phyloP scores from a whole-genome alignment of 2,113 vertebrate species.

The Colossoma macropomum region DNA sequence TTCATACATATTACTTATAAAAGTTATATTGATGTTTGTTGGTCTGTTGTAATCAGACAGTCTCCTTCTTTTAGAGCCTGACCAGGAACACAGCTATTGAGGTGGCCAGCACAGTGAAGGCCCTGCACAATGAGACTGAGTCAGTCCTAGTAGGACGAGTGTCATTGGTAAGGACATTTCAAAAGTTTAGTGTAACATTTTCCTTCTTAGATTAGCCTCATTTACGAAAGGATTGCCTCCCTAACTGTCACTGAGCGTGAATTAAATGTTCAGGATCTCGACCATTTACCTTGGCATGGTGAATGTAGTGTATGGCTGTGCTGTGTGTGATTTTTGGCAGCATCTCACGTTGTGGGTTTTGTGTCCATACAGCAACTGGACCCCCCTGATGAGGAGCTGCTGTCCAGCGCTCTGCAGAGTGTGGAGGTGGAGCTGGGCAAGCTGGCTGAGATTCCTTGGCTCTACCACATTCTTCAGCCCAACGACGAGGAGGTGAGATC shows the following conservation, averaged over 20 bases:
- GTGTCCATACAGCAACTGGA: constrained; percentile 85
- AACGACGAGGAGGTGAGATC: constrained; percentile 92
- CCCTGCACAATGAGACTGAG: constrained; percentile 95
- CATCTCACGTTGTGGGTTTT: constrained; percentile 10
- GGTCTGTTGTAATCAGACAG: not conserved
- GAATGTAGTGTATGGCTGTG: not conserved
- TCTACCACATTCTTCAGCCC: constrained; percentile 91
- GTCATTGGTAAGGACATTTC: constrained; percentile 84
- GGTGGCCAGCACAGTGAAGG: constrained; percentile 93
- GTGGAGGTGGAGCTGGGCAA: constrained; percentile 90
- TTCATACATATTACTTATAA: not conserved
- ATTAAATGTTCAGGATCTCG: not conserved
- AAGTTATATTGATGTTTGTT: not conserved
- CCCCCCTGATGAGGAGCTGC: constrained; percentile 89
- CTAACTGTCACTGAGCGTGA: not conserved
- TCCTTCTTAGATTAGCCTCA: not conserved
- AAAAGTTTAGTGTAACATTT: not conserved
- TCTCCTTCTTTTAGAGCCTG: constrained; percentile 81
- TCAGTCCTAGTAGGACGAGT: constrained; percentile 90
- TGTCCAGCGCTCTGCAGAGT: constrained; percentile 87
- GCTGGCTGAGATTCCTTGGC: constrained; percentile 92
- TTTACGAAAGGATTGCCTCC: not conserved
- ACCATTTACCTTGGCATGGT: not conserved
- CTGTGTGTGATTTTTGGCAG: not conserved
- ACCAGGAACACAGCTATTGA: constrained; percentile 94